A percentile compares a stretch with the other conserved stretches of the same genome.
phyloP scores from a whole-genome alignment of 2,113 vertebrate species.

The Heliornis fulica region DNA sequence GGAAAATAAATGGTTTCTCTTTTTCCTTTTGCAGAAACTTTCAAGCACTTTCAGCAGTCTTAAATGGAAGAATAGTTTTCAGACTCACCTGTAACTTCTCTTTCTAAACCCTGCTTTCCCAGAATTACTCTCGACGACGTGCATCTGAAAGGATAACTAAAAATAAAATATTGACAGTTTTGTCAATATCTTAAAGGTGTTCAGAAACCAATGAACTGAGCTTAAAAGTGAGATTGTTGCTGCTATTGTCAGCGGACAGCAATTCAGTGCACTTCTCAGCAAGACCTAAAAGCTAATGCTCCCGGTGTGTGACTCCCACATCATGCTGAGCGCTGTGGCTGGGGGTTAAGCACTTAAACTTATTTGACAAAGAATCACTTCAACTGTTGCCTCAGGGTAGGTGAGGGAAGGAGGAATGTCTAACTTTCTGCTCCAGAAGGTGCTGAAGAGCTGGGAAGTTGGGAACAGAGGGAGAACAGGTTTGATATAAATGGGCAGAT shows the following conservation, averaged over 20 bases:
- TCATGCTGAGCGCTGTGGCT: neutral
- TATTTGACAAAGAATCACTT: neutral
- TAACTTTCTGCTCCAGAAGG: neutral
- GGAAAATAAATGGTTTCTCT: neutral
- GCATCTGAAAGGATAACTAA: neutral
- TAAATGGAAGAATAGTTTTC: neutral
- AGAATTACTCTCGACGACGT: neutral
- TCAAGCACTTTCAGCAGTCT: neutral
- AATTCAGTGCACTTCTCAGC: neutral
- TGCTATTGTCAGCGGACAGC: neutral
- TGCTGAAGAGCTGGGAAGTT: neutral
- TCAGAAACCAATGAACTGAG: neutral
- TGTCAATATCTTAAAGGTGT: neutral
- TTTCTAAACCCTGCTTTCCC: neutral
- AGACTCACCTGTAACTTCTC: neutral
- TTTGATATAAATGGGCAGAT: neutral
- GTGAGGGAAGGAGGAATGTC: neutral
- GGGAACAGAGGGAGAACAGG: neutral
- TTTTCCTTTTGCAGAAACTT: conserved; percentile 13
- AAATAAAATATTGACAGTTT: conserved; percentile 7
- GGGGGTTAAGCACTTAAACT: neutral
- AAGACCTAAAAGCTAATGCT: neutral
- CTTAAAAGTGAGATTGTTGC: neutral
- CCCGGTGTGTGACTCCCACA: neutral
- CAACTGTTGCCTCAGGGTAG: rapidly evolving